phyloP scores from a whole-genome alignment of 2,113 vertebrate genomes.

The Craseonycteris thonglongyai region DNA sequence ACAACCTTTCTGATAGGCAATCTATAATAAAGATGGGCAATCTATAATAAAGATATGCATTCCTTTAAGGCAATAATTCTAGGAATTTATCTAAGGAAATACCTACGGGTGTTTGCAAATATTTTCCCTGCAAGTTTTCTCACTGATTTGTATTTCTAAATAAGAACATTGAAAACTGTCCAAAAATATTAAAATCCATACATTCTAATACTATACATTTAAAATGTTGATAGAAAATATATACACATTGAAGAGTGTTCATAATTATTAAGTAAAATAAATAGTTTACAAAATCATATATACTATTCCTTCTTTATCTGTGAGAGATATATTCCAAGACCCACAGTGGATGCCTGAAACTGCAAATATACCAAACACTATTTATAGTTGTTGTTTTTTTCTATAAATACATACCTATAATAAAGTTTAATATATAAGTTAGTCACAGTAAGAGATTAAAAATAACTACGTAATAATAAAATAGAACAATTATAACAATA shows the following conservation, averaged over 20 bases:
- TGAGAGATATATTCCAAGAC: neutral
- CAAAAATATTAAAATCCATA: conserved; percentile 16
- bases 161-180: neutral
- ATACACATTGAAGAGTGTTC: neutral
- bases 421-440: neutral
- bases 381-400: neutral
- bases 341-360: neutral
- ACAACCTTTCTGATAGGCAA: conserved; percentile 5
- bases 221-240: neutral
- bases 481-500: neutral
- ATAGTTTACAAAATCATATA: neutral
- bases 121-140: neutral
- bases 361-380: neutral
- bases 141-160: neutral
- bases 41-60: neutral
- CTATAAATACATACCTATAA: neutral
- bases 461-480: neutral
- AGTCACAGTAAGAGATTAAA: neutral
- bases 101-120: neutral
- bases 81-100: conserved; percentile 18
- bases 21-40: neutral
- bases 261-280: neutral
- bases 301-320: neutral
- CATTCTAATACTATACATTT: conserved; percentile 14
- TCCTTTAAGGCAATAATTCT: neutral